Percentiles rank a stretch among this genome's conserved stretches.
phyloP scores from a whole-genome alignment of 2,797 vertebrate species.

The Microctenopoma steveboyesi region DNA sequence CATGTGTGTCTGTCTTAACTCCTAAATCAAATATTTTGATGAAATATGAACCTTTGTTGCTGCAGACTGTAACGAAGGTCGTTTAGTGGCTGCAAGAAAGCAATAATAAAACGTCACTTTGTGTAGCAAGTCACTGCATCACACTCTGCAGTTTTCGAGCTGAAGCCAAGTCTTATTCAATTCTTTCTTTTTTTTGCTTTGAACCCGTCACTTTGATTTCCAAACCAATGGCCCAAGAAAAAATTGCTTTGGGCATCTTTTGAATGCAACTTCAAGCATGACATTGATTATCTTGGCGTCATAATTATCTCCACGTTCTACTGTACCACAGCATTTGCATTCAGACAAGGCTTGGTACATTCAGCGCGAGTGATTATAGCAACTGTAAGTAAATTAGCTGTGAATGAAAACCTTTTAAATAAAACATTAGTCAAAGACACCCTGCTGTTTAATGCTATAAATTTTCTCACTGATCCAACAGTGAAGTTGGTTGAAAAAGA shows the following conservation, averaged over 20 bases:
- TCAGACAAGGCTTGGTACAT: conserved; percentile 43
- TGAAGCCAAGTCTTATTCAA: conserved; percentile 31
- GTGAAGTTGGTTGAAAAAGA: conserved; percentile 27
- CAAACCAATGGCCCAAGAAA: conserved; percentile 59
- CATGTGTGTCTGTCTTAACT: conserved; percentile 43
- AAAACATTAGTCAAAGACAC: conserved; percentile 62
- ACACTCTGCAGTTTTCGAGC: conserved; percentile 33
- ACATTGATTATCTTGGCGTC: conserved; percentile 79
- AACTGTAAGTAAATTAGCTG: conserved; percentile 80
- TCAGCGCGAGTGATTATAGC: conserved; percentile 62
- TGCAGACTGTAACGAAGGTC: conserved; percentile 47
- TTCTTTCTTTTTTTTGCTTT: conserved; percentile 6
- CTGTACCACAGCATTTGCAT: conserved; percentile 61
- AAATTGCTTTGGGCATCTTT: conserved; percentile 67
- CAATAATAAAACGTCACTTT: conserved; percentile 57
- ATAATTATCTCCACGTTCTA: conserved; percentile 82
- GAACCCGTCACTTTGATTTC: conserved; percentile 70
- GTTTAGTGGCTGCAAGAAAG: conserved; percentile 49
- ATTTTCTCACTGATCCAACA: conserved; percentile 58
- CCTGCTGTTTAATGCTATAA: conserved; percentile 69
- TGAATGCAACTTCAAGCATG: conserved; percentile 67
- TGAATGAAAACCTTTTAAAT: conserved; percentile 76
- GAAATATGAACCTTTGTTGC: conserved; percentile 65
- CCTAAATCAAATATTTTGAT: conserved; percentile 64
- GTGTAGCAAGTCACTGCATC: conserved; percentile 37